These are phyloP conservation scores for Charina bottae DNA, from an alignment of 2,113 vertebrate genomes.

Conservation along the genomic window DNA sequence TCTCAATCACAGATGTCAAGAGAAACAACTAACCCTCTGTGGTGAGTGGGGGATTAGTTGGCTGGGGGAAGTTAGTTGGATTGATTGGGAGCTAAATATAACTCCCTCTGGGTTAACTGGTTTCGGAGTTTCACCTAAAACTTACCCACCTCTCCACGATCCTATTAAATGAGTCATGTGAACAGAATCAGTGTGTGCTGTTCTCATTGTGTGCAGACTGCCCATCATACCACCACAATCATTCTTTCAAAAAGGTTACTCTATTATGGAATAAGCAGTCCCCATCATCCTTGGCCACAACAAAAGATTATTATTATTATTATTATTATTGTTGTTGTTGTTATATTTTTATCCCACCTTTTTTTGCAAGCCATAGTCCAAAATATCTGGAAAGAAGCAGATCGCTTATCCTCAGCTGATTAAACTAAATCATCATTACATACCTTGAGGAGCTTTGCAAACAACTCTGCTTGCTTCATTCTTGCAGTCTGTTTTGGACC, in stretches of 20 bases:
- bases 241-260: background rate
- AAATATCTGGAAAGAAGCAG: background rate
- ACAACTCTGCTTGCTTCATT: slow-evolving; percentile 82
- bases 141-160: no score
- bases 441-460: slow-evolving; percentile 87
- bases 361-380: background rate
- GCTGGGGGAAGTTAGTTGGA: no score
- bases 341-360: background rate
- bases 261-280: background rate
- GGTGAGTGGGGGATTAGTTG: no score
- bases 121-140: no score
- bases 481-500: slow-evolving; percentile 81
- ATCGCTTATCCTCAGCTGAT: background rate
- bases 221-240: background rate
- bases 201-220: background rate
- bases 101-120: no score
- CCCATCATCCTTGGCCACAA: background rate
- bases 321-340: no score
- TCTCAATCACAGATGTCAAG: background rate
- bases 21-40: background rate
- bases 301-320: background rate
- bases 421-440: slow-evolving; percentile 50
- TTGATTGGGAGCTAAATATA: no score
- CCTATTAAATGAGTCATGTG: no score
- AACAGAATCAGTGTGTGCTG: background rate